Conservation (phyloP, 2,888 invertebrate species). For the Rhopalosiphum nymphaeae region DNA sequence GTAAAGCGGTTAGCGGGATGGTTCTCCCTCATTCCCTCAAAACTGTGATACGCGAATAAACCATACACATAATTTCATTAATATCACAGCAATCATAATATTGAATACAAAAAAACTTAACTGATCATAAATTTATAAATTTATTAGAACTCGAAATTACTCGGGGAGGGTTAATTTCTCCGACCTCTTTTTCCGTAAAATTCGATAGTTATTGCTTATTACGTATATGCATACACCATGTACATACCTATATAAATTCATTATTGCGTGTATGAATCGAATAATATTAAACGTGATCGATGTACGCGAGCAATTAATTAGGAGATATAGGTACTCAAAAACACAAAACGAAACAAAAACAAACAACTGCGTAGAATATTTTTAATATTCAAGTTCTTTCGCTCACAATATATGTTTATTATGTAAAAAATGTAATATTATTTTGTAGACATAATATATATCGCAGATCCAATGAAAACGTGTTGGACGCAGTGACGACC, state of each 20-base stretch:
- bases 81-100: not conserved
- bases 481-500: not conserved
- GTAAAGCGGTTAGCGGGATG: not conserved
- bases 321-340: not conserved
- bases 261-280: not conserved
- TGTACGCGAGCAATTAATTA: not conserved
- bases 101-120: not conserved
- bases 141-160: not conserved
- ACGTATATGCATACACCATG: not conserved
- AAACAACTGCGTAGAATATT: not conserved
- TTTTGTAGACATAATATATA: not conserved
- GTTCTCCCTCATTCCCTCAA: not conserved
- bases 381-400: not conserved
- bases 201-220: not conserved
- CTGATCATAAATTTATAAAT: not conserved
- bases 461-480: not conserved
- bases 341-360: not conserved
- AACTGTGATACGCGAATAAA: not conserved
- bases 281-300: not conserved
- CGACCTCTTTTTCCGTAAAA: not conserved
- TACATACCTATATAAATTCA: not conserved
- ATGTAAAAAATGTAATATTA: not conserved
- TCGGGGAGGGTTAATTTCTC: not conserved
- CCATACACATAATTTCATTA: not conserved
- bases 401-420: not conserved